These are phyloP conservation scores for Aurelia sp. DNA, from an alignment of 30 jellyfish, hydroid and myxozoan genomes.

Conservation along the genomic window DNA sequence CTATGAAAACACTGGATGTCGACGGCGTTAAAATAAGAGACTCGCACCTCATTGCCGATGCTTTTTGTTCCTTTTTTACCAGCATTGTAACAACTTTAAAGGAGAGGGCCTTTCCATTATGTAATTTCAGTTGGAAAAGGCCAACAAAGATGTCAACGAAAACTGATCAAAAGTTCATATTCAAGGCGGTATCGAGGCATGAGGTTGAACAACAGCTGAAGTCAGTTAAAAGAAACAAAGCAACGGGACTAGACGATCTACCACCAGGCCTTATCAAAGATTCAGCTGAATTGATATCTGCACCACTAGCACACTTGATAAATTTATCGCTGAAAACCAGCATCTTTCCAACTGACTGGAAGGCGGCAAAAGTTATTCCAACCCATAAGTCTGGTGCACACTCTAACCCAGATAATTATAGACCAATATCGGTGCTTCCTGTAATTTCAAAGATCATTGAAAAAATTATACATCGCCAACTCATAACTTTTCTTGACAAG, in stretches of 20 bases:
- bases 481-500: neutral
- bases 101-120: constrained; percentile 12
- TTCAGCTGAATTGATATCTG: too few relatives aligned
- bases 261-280: too few relatives aligned
- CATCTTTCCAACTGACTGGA: neutral
- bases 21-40: constrained; percentile 14
- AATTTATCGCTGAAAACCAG: neutral
- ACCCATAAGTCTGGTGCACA: neutral
- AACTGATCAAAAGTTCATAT: too few relatives aligned
- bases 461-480: too few relatives aligned
- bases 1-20: constrained; percentile 32
- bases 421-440: constrained; percentile 1
- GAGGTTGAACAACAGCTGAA: too few relatives aligned
- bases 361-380: constrained; percentile 1
- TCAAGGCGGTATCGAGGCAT: too few relatives aligned
- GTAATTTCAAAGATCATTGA: too few relatives aligned
- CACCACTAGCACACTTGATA: too few relatives aligned
- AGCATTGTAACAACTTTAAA: constrained; percentile 11
- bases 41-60: constrained; percentile 19
- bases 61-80: constrained; percentile 21
- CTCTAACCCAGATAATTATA: neutral
- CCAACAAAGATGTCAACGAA: too few relatives aligned
- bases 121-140: too few relatives aligned
- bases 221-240: too few relatives aligned
- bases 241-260: too few relatives aligned